Evolutionary conservation across 2,797 vertebrate genomes (phyloP).

Genomic region (Lindbergichthys nudifrons): DNA sequence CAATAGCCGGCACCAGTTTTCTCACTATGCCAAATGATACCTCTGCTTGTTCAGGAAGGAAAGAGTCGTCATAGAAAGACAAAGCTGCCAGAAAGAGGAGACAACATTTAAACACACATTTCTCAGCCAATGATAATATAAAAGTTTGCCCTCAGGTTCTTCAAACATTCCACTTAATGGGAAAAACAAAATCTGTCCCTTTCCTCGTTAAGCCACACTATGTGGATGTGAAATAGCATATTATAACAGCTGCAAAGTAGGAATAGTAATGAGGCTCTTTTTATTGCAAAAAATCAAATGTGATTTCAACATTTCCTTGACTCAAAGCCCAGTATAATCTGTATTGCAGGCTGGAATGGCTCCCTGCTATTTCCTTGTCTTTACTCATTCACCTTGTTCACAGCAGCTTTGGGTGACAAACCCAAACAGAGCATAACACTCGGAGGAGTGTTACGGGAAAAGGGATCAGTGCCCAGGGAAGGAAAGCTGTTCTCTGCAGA

Average conservation of each 20-base stretch:
- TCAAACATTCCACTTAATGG: conserved; percentile 15
- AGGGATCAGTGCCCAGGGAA: conserved; percentile 51
- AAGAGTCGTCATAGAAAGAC: conserved; percentile 11
- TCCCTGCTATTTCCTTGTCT: conserved; percentile 51
- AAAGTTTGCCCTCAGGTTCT: conserved; percentile 36
- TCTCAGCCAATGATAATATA: conserved; percentile 42
- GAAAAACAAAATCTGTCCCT: conserved; percentile 21
- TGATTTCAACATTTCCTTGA: conserved; percentile 49
- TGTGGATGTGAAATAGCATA: conserved; percentile 6
- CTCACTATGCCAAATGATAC: conserved; percentile 49
- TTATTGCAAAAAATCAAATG: conserved; percentile 42
- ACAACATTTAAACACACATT: conserved; percentile 23
- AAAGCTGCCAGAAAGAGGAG: conserved; percentile 26
- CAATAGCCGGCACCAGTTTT: conserved; percentile 54
- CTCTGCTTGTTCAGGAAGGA: conserved; percentile 51
- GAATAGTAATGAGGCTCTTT: conserved; percentile 17
- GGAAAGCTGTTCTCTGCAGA: conserved; percentile 45
- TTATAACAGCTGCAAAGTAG: conserved; percentile 20
- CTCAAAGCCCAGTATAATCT: conserved; percentile 33
- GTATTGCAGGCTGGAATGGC: conserved; percentile 37
- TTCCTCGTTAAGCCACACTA: conserved; percentile 7
- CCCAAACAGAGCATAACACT: conserved; percentile 50
- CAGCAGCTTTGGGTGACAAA: conserved; percentile 63
- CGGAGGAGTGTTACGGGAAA: conserved; percentile 41
- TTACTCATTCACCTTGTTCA: conserved; percentile 58